Evolutionary conservation across 2,797 vertebrate species (phyloP).

Genomic region (Cryptoblepharus egeriae): DNA sequence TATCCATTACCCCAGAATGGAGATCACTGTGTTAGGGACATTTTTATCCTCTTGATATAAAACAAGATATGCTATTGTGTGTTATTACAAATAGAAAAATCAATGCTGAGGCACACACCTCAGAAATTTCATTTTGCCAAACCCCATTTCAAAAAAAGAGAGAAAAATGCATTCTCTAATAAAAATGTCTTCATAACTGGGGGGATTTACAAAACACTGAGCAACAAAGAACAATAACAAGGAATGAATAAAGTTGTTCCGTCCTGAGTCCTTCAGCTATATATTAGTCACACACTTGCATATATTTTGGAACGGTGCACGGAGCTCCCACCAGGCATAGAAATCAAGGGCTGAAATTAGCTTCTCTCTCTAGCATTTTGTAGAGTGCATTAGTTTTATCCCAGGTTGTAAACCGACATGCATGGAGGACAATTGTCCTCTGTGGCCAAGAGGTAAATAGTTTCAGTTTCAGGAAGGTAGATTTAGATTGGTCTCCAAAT

Average conservation of each 20-base stretch:
- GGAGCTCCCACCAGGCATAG: slow-evolving; percentile 45
- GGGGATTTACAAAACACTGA: slow-evolving; percentile 79
- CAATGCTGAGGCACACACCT: slow-evolving; percentile 86
- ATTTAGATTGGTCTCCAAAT: neutral
- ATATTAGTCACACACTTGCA: slow-evolving; percentile 66
- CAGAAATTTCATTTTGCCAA: slow-evolving; percentile 84
- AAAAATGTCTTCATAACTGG: slow-evolving; percentile 79
- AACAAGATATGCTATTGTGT: slow-evolving; percentile 80
- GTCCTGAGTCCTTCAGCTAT: slow-evolving; percentile 64
- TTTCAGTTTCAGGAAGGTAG: neutral
- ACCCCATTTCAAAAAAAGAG: slow-evolving; percentile 77
- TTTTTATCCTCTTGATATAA: slow-evolving; percentile 87
- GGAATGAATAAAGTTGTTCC: slow-evolving; percentile 75
- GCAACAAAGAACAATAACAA: slow-evolving; percentile 72
- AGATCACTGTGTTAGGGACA: slow-evolving; percentile 84
- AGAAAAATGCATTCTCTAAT: slow-evolving; percentile 75
- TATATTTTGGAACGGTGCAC: slow-evolving; percentile 57
- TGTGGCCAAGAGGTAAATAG: neutral
- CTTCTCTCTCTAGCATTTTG: slow-evolving; percentile 56
- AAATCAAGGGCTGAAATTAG: slow-evolving; percentile 63
- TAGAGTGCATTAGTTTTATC: slow-evolving; percentile 52
- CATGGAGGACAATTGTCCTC: slow-evolving; percentile 29
- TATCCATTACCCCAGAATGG: slow-evolving; percentile 86
- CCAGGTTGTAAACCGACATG: slow-evolving; percentile 48
- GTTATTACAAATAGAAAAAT: slow-evolving; percentile 89